Base-by-base conservation (phyloP, 53 echinoderm and acorn worm species). In the Holothuria leucospilota region DNA sequence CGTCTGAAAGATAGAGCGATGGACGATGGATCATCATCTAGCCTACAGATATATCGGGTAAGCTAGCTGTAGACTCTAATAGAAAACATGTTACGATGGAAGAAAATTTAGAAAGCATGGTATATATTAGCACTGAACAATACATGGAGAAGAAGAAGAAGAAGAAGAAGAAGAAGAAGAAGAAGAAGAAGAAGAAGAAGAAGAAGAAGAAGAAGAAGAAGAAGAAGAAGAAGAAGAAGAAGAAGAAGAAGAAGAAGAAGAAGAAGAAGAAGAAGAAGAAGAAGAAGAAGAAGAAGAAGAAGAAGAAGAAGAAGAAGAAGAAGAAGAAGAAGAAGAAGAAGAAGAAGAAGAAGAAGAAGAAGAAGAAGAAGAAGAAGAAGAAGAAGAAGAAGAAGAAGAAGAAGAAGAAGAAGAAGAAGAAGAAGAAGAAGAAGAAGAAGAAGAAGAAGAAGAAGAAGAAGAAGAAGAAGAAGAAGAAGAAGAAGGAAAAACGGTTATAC, bases 161-260 rank as follows among this genome's bases (percentile, higher is more conserved):
- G 61, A 60, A 60, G 61, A 60, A 60, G 61, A 60, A 60, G 61
- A 60, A 60, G 61, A 60, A 60, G 61, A 60, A 60, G 61, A 60
- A 60, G 61, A 60, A 60, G 61, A 60, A 60, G 61, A 60, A 60
- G 61, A 60, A 60, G 61, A 60, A 60, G 61, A 60, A 60, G 61
- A 60, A 60, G 61, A 60, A 60, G 61, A 60, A 60, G 61, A 60
- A 60, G 61, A 60, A 60, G 61, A 60, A 60, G 61, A 60, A 60
- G 61, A 60, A 60, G 61, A 60, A 60, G 61, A 60, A 60, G 61
- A 60, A 60, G 61, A 60, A 60, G 61, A 60, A 60, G 61, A 60
- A 60, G 61, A 60, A 60, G 61, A 60, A 60, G 61, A 60, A 60
- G 61, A 60, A 60, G 61, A 60, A 60, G 61, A 60, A 60, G 61